phyloP scores from a whole-genome alignment of 64 coral and sea anemone genomes.

The Platygyra sinensis region DNA sequence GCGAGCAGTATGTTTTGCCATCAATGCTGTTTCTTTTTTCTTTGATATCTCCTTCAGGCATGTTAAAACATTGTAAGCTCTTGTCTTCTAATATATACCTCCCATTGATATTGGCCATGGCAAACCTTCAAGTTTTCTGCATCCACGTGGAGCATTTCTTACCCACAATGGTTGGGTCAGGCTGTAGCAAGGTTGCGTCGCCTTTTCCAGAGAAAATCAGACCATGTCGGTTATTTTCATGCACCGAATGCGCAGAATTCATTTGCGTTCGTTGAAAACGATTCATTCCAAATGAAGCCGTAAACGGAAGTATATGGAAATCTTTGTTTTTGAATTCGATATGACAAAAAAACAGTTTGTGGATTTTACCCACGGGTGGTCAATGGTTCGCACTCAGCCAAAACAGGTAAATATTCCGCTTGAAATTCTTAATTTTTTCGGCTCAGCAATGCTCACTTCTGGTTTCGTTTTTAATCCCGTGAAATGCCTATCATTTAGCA shows the following conservation, averaged over 20 bases:
- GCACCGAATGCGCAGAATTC: not conserved
- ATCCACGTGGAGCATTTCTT: constrained; percentile 5
- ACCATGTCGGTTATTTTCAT: not conserved
- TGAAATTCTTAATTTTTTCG: not conserved
- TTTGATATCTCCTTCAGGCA: not conserved
- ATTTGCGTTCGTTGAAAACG: not conserved
- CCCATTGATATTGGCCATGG: not conserved
- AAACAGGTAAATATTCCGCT: constrained; percentile 22
- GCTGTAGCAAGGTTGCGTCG: not conserved
- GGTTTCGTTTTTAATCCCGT: not conserved
- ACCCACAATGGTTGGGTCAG: not conserved
- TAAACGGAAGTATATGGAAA: not conserved
- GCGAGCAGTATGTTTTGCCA: no score
- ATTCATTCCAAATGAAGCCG: not conserved
- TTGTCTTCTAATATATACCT: no score
- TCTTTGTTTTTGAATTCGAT: not conserved
- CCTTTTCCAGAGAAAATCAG: not conserved
- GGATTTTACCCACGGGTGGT: not conserved
- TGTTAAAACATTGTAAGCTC: not conserved
- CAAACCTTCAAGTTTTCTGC: not conserved
- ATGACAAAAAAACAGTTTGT: constrained; percentile 5
- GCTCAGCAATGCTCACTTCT: not conserved
- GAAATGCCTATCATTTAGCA: not conserved
- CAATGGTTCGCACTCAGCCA: not conserved
- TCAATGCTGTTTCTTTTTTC: not conserved